A percentile compares a stretch with the other conserved stretches of the same genome.
phyloP scores from a whole-genome alignment of 2,113 vertebrate genomes.

The Enhydra lutris region DNA sequence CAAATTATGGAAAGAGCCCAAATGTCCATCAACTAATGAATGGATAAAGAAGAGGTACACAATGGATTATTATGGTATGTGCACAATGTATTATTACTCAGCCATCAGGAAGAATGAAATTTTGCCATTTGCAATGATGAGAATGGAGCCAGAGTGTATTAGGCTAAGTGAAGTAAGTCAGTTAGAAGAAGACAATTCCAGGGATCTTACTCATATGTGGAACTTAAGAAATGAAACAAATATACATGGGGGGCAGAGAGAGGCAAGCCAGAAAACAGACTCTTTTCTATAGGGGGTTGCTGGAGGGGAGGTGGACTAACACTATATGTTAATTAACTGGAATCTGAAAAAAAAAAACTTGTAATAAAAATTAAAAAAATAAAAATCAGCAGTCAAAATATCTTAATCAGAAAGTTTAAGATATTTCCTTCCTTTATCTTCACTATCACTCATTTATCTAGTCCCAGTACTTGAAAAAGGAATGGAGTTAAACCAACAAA shows the following conservation, averaged over 20 bases:
- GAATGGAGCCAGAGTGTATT: neutral
- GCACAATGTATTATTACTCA: neutral
- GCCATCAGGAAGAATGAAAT: neutral
- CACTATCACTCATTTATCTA: neutral
- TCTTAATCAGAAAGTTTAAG: neutral
- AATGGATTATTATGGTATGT: neutral
- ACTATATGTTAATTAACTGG: neutral
- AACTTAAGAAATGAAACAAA: neutral
- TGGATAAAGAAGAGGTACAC: neutral
- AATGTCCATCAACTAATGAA: neutral
- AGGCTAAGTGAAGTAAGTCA: neutral
- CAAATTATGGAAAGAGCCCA: neutral
- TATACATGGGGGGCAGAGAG: neutral
- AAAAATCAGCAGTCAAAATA: neutral
- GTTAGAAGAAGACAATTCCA: neutral
- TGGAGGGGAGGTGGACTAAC: neutral
- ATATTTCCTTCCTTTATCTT: neutral
- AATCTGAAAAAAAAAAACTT: neutral
- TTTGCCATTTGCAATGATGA: neutral
- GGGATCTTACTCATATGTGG: neutral
- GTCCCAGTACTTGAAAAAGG: neutral
- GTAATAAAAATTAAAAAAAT: neutral
- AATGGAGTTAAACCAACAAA: neutral
- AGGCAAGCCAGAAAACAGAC: neutral
- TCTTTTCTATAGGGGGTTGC: neutral